Evolutionary conservation across 53 echinoderm and acorn worm genomes (phyloP).

Genomic region (Temnopleurus reevesii): DNA sequence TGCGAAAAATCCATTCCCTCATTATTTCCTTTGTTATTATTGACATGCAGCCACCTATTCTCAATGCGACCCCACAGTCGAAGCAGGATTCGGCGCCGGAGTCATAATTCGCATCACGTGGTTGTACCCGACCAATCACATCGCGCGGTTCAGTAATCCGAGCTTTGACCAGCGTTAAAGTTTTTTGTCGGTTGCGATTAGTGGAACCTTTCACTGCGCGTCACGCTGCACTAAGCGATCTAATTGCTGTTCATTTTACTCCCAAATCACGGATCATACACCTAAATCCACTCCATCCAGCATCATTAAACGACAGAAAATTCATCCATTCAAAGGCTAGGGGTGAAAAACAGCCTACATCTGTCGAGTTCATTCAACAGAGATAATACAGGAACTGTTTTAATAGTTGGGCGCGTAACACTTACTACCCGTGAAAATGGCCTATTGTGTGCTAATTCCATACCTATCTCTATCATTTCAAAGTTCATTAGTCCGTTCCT

Average conservation of each 20-base stretch:
- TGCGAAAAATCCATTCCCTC: slow-evolving; percentile 15
- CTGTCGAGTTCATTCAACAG: neutral
- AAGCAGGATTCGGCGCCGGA: slow-evolving; percentile 20
- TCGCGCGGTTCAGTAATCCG: neutral
- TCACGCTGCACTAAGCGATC: slow-evolving; percentile 38
- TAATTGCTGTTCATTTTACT: slow-evolving; percentile 1
- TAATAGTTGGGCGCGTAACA: slow-evolving; percentile 8
- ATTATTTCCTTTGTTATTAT: neutral
- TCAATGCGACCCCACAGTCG: neutral
- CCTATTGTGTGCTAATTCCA: slow-evolving; percentile 9
- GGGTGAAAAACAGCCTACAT: neutral
- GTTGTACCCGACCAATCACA: neutral
- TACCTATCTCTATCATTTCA: neutral
- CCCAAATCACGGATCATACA: slow-evolving; percentile 42
- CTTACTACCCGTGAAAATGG: neutral
- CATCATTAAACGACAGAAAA: neutral
- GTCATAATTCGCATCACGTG: slow-evolving; percentile 33
- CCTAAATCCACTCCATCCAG: slow-evolving; percentile 23
- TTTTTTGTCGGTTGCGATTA: slow-evolving; percentile 20
- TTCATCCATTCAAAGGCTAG: too few relatives aligned
- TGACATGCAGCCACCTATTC: slow-evolving; percentile 1
- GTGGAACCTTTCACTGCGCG: neutral
- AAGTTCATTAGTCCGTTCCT: slow-evolving; percentile 1
- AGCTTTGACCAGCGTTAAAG: slow-evolving; percentile 1
- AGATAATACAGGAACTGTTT: slow-evolving; percentile 33